These are phyloP conservation scores for Isichthys henryi DNA, from an alignment of 2,113 vertebrate genomes.

Conservation along the genomic window DNA sequence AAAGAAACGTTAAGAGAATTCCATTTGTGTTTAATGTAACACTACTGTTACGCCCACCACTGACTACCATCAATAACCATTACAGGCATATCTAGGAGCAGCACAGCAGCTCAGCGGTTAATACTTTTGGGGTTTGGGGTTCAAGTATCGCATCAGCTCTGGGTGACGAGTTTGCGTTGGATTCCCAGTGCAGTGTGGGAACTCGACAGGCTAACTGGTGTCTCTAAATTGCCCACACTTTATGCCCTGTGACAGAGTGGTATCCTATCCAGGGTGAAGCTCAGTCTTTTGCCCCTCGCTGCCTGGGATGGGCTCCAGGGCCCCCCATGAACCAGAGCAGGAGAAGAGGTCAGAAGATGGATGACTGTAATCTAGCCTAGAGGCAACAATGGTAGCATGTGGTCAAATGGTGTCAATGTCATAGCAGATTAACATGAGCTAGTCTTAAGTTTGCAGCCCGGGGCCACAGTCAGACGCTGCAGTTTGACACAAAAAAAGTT, in stretches of 20 bases:
- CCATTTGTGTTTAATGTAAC: background rate
- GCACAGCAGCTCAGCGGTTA: background rate
- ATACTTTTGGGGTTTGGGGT: background rate
- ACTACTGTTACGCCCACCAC: background rate
- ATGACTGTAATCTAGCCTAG: background rate
- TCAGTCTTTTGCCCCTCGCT: background rate
- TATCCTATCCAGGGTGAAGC: background rate
- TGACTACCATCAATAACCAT: background rate
- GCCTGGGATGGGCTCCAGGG: background rate
- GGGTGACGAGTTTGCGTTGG: background rate
- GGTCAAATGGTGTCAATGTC: background rate
- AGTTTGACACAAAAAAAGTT: background rate
- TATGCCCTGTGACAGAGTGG: background rate
- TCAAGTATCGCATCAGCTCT: background rate
- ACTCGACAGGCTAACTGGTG: background rate
- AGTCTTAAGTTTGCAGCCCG: background rate
- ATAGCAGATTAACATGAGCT: background rate
- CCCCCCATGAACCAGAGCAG: background rate
- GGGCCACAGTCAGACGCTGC: background rate
- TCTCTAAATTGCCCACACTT: background rate
- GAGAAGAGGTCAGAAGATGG: background rate
- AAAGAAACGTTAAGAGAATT: background rate
- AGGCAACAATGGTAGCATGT: background rate
- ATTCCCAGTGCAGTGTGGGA: background rate
- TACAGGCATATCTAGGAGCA: background rate